Evolutionary conservation across 1,140 invertebrate species (phyloP).

Genomic region (Muscidifurax raptorellus): DNA sequence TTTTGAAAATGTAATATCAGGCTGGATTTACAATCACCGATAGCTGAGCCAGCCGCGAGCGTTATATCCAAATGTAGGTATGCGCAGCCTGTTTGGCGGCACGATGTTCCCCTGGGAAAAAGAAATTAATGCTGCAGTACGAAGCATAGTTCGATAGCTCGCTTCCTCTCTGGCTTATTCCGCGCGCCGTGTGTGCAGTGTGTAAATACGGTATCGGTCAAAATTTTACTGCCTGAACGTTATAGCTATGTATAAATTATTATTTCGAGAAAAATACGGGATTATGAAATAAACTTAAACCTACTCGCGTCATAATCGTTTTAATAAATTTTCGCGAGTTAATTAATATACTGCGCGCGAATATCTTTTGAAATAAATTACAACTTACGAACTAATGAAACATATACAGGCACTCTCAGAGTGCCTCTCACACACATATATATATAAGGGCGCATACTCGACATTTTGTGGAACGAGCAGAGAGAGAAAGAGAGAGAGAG

Average conservation of each 20-base stretch:
- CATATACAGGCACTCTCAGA: no score
- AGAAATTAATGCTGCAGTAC: conserved; percentile 31
- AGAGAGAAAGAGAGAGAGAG: no score
- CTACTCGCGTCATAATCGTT: neutral
- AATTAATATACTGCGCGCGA: no score
- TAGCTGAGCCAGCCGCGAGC: conserved; percentile 19
- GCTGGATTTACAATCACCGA: conserved; percentile 32
- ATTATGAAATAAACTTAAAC: no score
- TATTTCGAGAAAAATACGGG: no score
- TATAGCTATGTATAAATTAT: no score
- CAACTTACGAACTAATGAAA: neutral
- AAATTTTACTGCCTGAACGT: no score
- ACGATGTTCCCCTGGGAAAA: conserved; percentile 25
- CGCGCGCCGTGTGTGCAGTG: no score
- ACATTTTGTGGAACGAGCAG: neutral
- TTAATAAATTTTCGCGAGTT: neutral
- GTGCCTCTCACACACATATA: no score
- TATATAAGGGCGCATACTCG: no score
- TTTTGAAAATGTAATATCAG: conserved; percentile 37
- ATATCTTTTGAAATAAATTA: neutral
- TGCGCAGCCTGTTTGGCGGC: neutral
- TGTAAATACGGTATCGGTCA: no score
- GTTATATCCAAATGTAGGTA: conserved; percentile 24
- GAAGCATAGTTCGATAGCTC: neutral
- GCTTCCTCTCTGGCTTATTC: neutral